Evolutionary conservation across 2,888 invertebrate genomes (phyloP).

Genomic region (Strigamia maritima): DNA sequence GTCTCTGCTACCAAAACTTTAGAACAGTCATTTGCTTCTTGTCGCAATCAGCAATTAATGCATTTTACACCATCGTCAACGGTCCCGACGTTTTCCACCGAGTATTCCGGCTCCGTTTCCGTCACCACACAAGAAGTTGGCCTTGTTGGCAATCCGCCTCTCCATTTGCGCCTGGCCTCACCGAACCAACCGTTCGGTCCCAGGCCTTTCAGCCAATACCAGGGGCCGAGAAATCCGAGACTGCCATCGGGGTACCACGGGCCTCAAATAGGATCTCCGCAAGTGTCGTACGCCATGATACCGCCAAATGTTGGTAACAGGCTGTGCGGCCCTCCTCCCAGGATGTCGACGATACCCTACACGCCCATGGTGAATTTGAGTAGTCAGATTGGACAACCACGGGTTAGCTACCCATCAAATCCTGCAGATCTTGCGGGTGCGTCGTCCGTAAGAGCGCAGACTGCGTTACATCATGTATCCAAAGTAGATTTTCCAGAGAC

Average conservation of each 20-base stretch:
- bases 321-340: background rate
- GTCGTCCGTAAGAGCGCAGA: background rate
- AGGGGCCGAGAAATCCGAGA: background rate
- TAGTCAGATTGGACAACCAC: conserved; percentile 39
- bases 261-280: conserved; percentile 38
- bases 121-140: background rate
- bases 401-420: conserved; percentile 34
- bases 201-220: conserved; percentile 15
- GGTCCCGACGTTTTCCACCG: background rate
- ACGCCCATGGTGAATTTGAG: conserved; percentile 33
- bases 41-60: background rate
- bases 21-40: background rate
- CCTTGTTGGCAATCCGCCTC: background rate
- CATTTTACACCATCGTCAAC: conserved; percentile 15
- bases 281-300: conserved; percentile 36
- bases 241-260: background rate
- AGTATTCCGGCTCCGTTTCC: background rate
- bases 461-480: background rate
- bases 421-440: background rate
- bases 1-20: background rate
- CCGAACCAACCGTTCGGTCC: background rate
- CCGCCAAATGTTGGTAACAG: background rate
- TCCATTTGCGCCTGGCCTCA: background rate
- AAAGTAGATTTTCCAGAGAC: conserved; percentile 1
- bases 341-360: conserved; percentile 36